A percentile compares a stretch with the other conserved stretches of the same genome.
Evolutionary conservation across 2,113 vertebrate species (phyloP).

Genomic region (Antennarius striatus): DNA sequence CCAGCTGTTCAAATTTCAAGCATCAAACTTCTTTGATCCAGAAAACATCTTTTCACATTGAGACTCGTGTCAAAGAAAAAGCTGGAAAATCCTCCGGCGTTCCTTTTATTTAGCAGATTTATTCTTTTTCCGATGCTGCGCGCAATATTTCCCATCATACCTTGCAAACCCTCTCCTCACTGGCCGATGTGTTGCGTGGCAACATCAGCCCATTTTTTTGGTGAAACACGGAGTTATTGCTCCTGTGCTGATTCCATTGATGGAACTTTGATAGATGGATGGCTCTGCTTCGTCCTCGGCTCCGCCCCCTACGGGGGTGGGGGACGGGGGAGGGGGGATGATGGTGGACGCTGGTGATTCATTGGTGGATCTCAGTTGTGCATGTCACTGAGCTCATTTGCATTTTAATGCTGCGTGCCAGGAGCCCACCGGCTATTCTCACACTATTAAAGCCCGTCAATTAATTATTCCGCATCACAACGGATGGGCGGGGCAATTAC

Average conservation of each 20-base stretch:
- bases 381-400: slow-evolving; percentile 74
- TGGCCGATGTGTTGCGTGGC: slow-evolving; percentile 33
- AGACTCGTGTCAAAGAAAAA: too few species aligned
- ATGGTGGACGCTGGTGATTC: slow-evolving; percentile 45
- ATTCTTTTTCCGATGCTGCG: not conserved
- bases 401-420: slow-evolving; percentile 75
- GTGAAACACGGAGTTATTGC: slow-evolving; percentile 31
- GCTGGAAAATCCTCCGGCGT: too few species aligned
- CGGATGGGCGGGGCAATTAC: slow-evolving; percentile 60
- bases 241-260: slow-evolving; percentile 38
- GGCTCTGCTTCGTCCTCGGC: not conserved
- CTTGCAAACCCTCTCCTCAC: not conserved
- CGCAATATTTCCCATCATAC: slow-evolving; percentile 32
- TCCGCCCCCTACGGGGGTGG: too few species aligned
- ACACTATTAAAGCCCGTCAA: slow-evolving; percentile 58
- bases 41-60: too few species aligned
- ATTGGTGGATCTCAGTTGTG: slow-evolving; percentile 62
- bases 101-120: too few species aligned
- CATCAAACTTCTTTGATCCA: too few species aligned
- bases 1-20: too few species aligned
- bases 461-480: slow-evolving; percentile 73
- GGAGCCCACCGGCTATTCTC: slow-evolving; percentile 64
- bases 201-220: slow-evolving; percentile 28
- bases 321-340: not conserved
- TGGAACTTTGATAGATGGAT: slow-evolving; percentile 38